Percentiles rank a stretch among this genome's conserved stretches.
Evolutionary conservation across 2,888 invertebrate genomes (phyloP).

Genomic region (Chironomus tentans): DNA sequence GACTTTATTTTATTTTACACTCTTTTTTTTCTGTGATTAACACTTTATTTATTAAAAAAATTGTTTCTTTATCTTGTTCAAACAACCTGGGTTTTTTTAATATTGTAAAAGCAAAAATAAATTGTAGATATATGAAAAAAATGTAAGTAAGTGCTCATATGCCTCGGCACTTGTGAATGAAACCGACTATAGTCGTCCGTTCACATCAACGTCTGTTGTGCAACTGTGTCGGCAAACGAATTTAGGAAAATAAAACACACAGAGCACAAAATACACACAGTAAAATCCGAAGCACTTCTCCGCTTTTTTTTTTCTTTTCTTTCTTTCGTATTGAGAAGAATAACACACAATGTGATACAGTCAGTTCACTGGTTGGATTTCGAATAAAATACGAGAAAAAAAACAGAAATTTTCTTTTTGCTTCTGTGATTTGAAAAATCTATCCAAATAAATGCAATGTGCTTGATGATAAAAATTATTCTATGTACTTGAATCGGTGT

Average conservation of each 20-base stretch:
- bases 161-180: conserved; percentile 8
- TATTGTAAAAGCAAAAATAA: not conserved
- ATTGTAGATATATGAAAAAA: not conserved
- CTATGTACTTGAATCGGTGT: not conserved
- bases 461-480: not conserved
- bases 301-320: too few species aligned
- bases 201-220: conserved; percentile 18
- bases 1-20: not conserved
- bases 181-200: conserved; percentile 22
- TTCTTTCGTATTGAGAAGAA: too few species aligned
- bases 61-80: conserved; percentile 24
- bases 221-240: conserved; percentile 24
- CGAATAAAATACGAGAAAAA: not conserved
- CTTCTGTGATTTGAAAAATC: not conserved
- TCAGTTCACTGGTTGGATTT: conserved; percentile 15
- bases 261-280: not conserved
- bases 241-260: conserved; percentile 23
- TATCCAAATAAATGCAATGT: conserved; percentile 13
- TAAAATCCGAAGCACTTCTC: conserved; percentile 17
- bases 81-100: not conserved
- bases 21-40: not conserved
- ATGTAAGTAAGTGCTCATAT: not conserved
- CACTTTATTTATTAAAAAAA: not conserved
- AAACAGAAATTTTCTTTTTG: too few species aligned
- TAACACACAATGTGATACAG: conserved; percentile 9